Percentiles rank a stretch among this genome's conserved stretches.
These are phyloP conservation scores for Scaptomyza reducta DNA, from an alignment of 2,888 invertebrate genomes.

Conservation along the genomic window DNA sequence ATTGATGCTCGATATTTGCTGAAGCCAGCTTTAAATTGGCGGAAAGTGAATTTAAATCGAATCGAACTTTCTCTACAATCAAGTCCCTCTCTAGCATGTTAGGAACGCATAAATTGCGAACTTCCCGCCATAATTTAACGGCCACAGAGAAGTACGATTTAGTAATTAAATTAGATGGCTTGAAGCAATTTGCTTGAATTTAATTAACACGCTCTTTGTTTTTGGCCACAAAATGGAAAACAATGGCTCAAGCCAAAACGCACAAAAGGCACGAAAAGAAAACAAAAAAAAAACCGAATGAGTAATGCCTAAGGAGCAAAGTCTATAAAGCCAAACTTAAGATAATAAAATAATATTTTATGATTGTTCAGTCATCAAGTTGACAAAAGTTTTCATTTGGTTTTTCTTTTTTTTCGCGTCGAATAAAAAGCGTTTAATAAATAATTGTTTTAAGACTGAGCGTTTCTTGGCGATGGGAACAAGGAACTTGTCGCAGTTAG, in stretches of 20 bases:
- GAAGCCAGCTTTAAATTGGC: conserved; percentile 3
- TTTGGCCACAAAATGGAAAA: conserved; percentile 30
- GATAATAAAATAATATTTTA: conserved; percentile 61
- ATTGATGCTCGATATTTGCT: conserved; percentile 24
- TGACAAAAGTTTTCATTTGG: conserved; percentile 15
- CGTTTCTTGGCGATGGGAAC: neutral
- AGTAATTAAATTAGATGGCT: conserved; percentile 31
- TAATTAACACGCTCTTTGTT: conserved; percentile 59
- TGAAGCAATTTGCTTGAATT: conserved; percentile 52
- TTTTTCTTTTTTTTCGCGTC: neutral
- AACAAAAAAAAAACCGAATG: neutral
- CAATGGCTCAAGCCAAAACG: conserved; percentile 30
- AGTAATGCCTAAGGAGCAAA: conserved; percentile 9
- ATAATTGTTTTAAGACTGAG: conserved; percentile 16
- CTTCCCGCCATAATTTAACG: neutral
- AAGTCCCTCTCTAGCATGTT: conserved; percentile 1
- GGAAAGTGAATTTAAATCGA: neutral
- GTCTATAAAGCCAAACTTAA: conserved; percentile 16
- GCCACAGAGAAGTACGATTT: neutral
- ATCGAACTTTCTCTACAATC: neutral
- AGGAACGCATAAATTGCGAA: neutral
- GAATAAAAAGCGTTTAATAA: conserved; percentile 25
- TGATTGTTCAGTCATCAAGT: conserved; percentile 56
- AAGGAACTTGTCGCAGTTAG: conserved; percentile 16
- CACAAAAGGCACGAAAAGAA: conserved; percentile 32